These are phyloP conservation scores for Chrysocyon brachyurus DNA, from an alignment of 2,797 vertebrate genomes.

Conservation along the genomic window DNA sequence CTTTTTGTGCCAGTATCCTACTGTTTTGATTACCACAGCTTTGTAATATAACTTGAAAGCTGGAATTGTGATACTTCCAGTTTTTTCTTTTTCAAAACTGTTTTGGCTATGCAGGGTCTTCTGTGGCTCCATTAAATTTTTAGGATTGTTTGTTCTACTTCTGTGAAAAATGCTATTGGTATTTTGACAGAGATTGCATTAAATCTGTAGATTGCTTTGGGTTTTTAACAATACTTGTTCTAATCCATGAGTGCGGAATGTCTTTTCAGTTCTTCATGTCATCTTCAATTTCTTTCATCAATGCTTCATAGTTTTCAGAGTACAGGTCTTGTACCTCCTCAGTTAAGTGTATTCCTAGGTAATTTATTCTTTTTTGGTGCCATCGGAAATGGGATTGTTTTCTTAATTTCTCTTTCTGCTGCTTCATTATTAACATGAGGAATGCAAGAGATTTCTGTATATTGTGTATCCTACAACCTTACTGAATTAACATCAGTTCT, in stretches of 20 bases:
- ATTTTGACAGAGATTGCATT: neutral
- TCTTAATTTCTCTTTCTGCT: neutral
- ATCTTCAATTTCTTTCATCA: neutral
- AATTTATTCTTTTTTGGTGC: neutral
- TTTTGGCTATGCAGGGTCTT: neutral
- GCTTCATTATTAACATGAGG: neutral
- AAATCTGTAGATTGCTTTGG: neutral
- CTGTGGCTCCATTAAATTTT: neutral
- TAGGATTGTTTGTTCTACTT: neutral
- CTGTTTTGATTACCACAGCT: neutral
- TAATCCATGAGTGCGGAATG: neutral
- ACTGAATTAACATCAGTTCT: neutral
- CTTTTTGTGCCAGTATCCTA: neutral
- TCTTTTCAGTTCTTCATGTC: neutral
- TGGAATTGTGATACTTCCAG: neutral
- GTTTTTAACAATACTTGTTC: neutral
- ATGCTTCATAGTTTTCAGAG: neutral
- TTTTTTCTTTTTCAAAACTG: neutral
- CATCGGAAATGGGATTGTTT: neutral
- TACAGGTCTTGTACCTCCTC: neutral
- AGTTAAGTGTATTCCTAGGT: neutral
- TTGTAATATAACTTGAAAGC: neutral
- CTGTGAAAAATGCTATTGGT: neutral
- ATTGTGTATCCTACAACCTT: neutral
- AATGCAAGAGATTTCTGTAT: neutral